Conservation (phyloP, 2,113 vertebrate genomes). For the Sisor rabdophorus region DNA sequence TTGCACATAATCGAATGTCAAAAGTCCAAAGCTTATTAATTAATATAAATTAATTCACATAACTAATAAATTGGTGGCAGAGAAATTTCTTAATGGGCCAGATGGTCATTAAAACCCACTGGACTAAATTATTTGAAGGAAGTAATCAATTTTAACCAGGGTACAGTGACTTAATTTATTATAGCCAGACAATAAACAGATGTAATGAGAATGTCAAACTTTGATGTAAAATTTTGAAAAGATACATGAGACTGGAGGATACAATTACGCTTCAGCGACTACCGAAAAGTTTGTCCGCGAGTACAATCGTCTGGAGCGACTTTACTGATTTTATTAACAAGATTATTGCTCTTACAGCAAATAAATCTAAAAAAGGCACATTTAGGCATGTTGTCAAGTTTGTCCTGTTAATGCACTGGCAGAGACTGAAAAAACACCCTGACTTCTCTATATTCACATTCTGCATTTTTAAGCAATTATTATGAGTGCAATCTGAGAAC, state of each 20-base stretch:
- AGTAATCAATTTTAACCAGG: constrained; percentile 39
- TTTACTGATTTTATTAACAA: background rate
- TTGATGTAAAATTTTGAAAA: constrained; percentile 3
- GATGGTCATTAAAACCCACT: constrained; percentile 37
- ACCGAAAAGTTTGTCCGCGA: background rate
- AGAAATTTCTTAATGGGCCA: constrained; percentile 26
- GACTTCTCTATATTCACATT: background rate
- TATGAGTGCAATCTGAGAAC: background rate
- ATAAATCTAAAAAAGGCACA: background rate
- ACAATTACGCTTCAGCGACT: background rate
- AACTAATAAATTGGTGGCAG: constrained; percentile 33
- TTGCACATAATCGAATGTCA: constrained; percentile 13
- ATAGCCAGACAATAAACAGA: constrained; percentile 26
- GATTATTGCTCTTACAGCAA: background rate
- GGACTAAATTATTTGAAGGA: constrained; percentile 40
- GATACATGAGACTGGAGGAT: background rate
- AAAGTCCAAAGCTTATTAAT: constrained; percentile 21
- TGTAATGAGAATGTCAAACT: constrained; percentile 17
- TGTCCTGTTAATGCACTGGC: background rate
- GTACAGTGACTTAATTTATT: constrained; percentile 39
- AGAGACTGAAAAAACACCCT: background rate
- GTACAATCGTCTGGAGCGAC: background rate
- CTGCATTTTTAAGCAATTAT: background rate
- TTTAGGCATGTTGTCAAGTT: background rate
- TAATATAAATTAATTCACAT: constrained; percentile 41